Conservation (phyloP, 2,888 invertebrate genomes). For the Pheosia tremula region DNA sequence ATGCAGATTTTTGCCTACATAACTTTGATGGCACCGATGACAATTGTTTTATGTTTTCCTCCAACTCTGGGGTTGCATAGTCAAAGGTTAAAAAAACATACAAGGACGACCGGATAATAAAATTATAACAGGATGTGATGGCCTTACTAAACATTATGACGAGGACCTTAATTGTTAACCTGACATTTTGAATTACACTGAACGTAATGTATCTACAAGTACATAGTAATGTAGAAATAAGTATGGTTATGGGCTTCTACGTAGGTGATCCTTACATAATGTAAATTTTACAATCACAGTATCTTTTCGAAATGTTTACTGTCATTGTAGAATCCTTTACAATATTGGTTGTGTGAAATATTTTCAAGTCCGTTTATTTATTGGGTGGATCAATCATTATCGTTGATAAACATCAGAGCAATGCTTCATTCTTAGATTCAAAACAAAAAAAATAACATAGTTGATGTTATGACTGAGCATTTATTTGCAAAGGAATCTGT, state of each 20-base stretch:
- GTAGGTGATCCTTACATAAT: conserved; percentile 31
- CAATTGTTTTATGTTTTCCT: conserved; percentile 29
- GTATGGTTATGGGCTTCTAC: conserved; percentile 17
- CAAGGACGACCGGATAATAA: conserved; percentile 28
- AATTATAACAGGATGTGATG: conserved; percentile 16
- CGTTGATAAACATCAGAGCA: conserved; percentile 41
- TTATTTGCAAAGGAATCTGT: conserved; percentile 5
- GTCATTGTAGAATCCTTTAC: conserved; percentile 18
- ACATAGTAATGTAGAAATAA: conserved; percentile 28
- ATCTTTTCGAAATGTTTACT: conserved; percentile 21
- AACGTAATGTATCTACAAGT: conserved; percentile 29
- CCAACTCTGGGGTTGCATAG: conserved; percentile 10
- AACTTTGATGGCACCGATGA: conserved; percentile 36
- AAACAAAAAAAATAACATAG: conserved; percentile 30
- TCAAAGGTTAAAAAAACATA: conserved; percentile 13
- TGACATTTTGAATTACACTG: conserved; percentile 38
- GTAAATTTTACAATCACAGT: conserved; percentile 25
- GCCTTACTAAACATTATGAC: conserved; percentile 4
- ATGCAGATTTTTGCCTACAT: conserved; percentile 32
- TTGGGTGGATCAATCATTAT: conserved; percentile 19
- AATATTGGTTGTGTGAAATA: conserved; percentile 10
- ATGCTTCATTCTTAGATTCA: conserved; percentile 23
- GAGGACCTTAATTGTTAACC: conserved; percentile 31
- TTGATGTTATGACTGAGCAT: conserved; percentile 12
- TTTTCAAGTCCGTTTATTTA: conserved; percentile 23